phyloP scores from a whole-genome alignment of 2,113 vertebrate genomes.

The Vanacampus margaritifer region DNA sequence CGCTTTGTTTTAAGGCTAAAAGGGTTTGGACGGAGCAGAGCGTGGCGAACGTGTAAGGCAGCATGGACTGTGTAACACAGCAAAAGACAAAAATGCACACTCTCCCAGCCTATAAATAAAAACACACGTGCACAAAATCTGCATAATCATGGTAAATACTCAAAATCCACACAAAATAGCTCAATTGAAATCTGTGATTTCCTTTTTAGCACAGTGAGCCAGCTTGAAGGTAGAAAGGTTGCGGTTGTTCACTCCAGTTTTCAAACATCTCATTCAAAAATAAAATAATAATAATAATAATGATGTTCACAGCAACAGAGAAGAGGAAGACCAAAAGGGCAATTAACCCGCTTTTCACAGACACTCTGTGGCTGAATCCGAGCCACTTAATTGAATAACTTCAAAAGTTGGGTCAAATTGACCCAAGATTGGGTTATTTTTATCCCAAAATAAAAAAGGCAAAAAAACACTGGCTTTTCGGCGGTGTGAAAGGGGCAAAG shows the following conservation, averaged over 20 bases:
- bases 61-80: constrained; percentile 69
- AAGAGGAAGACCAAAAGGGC: constrained; percentile 2
- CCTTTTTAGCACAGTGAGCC: constrained; percentile 85
- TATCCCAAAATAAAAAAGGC: neutral
- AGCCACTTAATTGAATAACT: no score
- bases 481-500: constrained; percentile 23
- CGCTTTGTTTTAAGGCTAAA: constrained; percentile 87
- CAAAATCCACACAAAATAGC: constrained; percentile 27
- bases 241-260: constrained; percentile 74
- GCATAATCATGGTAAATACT: constrained; percentile 46
- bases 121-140: constrained; percentile 38
- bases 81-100: constrained; percentile 45
- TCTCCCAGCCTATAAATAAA: constrained; percentile 61
- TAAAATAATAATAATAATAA: neutral
- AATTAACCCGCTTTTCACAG: no score
- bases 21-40: constrained; percentile 81
- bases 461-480: constrained; percentile 42
- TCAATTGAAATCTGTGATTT: constrained; percentile 8
- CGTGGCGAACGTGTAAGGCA: constrained; percentile 92
- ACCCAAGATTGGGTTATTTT: no score
- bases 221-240: constrained; percentile 87
- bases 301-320: constrained; percentile 1
- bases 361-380: no score
- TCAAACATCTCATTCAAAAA: neutral
- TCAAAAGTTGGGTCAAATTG: no score